Percentiles rank a stretch among this genome's conserved stretches.
Conservation (phyloP, 2,888 invertebrate species). For the Boloria euphrosyne region DNA sequence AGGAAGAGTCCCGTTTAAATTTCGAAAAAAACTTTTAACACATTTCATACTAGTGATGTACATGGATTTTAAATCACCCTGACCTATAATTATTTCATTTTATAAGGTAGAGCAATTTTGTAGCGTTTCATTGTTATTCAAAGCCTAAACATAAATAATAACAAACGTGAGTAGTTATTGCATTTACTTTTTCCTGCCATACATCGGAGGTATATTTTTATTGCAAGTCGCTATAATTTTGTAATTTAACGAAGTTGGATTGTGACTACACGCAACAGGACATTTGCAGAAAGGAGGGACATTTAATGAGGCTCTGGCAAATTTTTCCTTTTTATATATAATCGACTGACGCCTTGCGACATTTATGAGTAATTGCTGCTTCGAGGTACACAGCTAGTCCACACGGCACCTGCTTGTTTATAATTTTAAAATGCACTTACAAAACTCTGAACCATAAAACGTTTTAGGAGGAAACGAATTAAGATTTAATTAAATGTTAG, state of each 20-base stretch:
- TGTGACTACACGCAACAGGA: conserved; percentile 33
- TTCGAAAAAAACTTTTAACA: too few species aligned
- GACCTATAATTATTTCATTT: too few species aligned
- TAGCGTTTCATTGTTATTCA: too few species aligned
- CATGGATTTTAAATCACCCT: too few species aligned
- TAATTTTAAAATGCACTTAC: conserved; percentile 37
- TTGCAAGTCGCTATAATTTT: conserved; percentile 19
- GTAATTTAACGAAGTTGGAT: conserved; percentile 33
- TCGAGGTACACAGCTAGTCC: conserved; percentile 40
- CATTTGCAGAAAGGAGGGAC: conserved; percentile 35
- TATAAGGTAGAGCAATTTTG: too few species aligned
- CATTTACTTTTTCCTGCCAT: not conserved
- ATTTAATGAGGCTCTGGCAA: conserved; percentile 35
- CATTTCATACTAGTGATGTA: too few species aligned
- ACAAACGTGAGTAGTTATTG: not conserved
- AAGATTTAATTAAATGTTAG: not conserved
- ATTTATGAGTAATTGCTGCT: conserved; percentile 63
- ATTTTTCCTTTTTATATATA: conserved; percentile 42
- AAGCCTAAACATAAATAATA: not conserved
- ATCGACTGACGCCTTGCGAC: conserved; percentile 60
- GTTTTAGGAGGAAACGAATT: conserved; percentile 14
- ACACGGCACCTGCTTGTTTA: conserved; percentile 49
- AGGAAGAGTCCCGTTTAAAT: too few species aligned
- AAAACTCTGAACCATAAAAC: conserved; percentile 25
- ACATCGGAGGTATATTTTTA: conserved; percentile 13